phyloP scores from a whole-genome alignment of 2,797 vertebrate genomes.

The Crocodylus rhombifer region DNA sequence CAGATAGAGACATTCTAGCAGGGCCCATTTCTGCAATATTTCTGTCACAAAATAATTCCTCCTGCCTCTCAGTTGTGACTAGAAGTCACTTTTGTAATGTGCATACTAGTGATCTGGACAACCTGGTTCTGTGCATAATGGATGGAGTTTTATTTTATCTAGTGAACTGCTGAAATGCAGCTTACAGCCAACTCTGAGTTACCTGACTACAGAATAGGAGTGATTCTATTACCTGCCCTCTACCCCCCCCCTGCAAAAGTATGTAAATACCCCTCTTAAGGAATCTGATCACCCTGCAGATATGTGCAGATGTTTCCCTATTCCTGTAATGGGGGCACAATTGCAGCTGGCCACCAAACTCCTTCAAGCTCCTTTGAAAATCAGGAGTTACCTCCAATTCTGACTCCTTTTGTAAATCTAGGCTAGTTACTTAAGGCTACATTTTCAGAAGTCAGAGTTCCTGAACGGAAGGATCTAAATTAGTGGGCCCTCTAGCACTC shows the following conservation, averaged over 20 bases:
- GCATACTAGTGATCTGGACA: rapidly evolving
- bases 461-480: not conserved
- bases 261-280: too few relatives aligned
- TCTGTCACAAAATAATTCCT: not conserved
- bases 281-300: too few relatives aligned
- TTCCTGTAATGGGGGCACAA: not conserved
- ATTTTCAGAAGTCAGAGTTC: not conserved
- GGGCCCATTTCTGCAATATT: rapidly evolving
- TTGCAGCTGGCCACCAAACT: not conserved
- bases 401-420: not conserved
- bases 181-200: too few relatives aligned
- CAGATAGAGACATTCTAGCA: not conserved
- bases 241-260: not conserved
- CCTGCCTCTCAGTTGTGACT: not conserved
- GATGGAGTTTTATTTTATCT: too few relatives aligned
- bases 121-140: not conserved
- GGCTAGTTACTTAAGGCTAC: not conserved
- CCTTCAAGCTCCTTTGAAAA: not conserved
- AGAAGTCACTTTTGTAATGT: not conserved
- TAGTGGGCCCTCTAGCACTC: not conserved
- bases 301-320: too few relatives aligned
- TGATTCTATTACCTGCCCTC: not conserved
- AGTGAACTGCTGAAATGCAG: too few relatives aligned
- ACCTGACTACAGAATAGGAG: too few relatives aligned
- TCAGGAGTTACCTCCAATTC: not conserved